These are phyloP conservation scores for Typhlichthys eigenmanni DNA, from an alignment of 2,797 vertebrate genomes.

Conservation along the genomic window DNA sequence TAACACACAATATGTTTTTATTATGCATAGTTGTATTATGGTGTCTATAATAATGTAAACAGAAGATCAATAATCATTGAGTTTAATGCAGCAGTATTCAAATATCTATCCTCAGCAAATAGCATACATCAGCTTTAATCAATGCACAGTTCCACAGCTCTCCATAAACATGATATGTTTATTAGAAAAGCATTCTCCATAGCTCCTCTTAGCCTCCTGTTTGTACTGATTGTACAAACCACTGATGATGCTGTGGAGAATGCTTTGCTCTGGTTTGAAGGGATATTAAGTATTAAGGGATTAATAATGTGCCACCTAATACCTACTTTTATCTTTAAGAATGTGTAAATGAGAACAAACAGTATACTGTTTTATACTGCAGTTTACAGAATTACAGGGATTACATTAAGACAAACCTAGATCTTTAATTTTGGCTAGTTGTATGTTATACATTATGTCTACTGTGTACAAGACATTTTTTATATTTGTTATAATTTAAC, in stretches of 20 bases:
- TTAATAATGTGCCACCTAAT: neutral
- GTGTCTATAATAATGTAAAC: constrained; percentile 28
- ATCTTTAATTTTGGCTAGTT: too few species aligned
- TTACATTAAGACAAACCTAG: too few species aligned
- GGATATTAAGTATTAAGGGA: constrained; percentile 11
- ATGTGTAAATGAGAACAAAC: too few species aligned
- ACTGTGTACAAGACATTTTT: too few species aligned
- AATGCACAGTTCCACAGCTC: constrained; percentile 45
- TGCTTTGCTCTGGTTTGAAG: constrained; percentile 16
- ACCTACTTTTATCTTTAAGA: too few species aligned
- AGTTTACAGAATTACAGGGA: too few species aligned
- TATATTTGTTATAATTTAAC: too few species aligned
- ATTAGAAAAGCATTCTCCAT: constrained; percentile 40
- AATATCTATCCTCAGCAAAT: constrained; percentile 64
- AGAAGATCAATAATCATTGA: constrained; percentile 28
- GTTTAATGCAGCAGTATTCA: constrained; percentile 44
- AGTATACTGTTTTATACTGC: too few species aligned
- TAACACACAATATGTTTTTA: constrained; percentile 14
- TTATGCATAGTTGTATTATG: constrained; percentile 20
- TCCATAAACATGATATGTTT: neutral
- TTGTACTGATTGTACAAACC: constrained; percentile 30
- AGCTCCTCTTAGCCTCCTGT: constrained; percentile 24
- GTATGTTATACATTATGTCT: too few species aligned
- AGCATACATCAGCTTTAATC: constrained; percentile 48
- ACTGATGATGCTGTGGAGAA: constrained; percentile 19